phyloP scores from a whole-genome alignment of 2,113 vertebrate genomes.

The Ia io region DNA sequence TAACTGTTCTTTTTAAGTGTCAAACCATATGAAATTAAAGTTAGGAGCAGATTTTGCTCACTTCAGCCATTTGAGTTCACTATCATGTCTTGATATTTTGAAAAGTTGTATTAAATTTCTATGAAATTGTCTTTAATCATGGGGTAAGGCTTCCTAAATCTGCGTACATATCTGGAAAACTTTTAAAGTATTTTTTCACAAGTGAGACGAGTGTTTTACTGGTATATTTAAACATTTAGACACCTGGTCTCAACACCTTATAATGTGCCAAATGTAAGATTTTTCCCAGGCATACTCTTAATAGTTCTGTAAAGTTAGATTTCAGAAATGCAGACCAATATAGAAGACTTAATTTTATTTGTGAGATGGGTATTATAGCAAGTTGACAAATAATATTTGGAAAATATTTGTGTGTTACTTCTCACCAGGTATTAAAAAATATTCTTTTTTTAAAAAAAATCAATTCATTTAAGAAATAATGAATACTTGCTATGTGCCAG shows the following conservation, averaged over 20 bases:
- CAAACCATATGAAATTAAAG: neutral
- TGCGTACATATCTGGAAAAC: neutral
- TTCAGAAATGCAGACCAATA: neutral
- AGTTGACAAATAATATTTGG: neutral
- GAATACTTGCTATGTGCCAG: neutral
- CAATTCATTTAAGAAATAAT: neutral
- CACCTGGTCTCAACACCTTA: constrained; percentile 8
- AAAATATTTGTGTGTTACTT: neutral
- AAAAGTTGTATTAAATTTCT: constrained; percentile 25
- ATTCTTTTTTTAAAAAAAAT: neutral
- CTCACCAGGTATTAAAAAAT: neutral
- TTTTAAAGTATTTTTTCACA: constrained; percentile 31
- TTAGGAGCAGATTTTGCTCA: neutral
- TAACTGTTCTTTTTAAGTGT: neutral
- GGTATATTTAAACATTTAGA: neutral
- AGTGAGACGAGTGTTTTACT: neutral
- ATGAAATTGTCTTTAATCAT: constrained; percentile 10
- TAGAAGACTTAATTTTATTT: neutral
- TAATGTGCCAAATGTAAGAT: constrained; percentile 16
- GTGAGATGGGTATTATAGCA: neutral
- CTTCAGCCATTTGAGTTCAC: neutral
- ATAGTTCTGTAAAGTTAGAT: neutral
- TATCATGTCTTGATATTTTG: neutral
- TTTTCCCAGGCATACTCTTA: neutral
- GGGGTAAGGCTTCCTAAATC: neutral